Conservation (phyloP, 2,797 vertebrate genomes). For the Discoglossus pictus region DNA sequence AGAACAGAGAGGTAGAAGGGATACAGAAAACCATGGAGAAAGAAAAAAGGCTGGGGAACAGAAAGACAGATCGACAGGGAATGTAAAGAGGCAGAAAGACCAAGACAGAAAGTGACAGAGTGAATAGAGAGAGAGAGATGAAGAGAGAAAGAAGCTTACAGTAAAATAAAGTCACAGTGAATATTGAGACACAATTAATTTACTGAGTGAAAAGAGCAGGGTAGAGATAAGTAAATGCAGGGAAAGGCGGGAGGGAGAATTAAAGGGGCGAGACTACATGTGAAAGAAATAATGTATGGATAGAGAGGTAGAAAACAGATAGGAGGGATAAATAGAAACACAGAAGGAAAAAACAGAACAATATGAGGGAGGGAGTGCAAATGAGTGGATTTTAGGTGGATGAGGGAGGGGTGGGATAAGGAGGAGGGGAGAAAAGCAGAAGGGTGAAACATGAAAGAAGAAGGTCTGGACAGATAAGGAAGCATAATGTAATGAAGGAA, state of each 20-base stretch:
- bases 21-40: constrained; percentile 50
- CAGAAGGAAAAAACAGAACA: constrained; percentile 44
- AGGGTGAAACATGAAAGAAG: neutral
- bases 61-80: neutral
- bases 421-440: too few species aligned
- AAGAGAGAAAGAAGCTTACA: neutral
- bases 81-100: neutral
- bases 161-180: too few species aligned
- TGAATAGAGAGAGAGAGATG: constrained; percentile 17
- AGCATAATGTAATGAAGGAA: neutral
- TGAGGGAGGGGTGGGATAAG: too few species aligned
- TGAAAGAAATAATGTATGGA: constrained; percentile 27
- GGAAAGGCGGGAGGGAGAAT: constrained; percentile 23
- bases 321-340: constrained; percentile 37
- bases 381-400: neutral
- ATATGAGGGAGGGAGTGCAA: constrained; percentile 28
- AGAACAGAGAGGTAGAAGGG: constrained; percentile 45
- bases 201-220: neutral
- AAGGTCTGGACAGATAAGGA: neutral
- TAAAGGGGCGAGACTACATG: constrained; percentile 12
- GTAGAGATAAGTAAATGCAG: neutral
- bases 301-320: constrained; percentile 27
- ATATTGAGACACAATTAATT: too few species aligned
- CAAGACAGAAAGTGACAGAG: too few species aligned
- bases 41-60: constrained; percentile 16